Evolutionary conservation across 2,888 invertebrate species (phyloP).

Genomic region (Zonitis immaculata): DNA sequence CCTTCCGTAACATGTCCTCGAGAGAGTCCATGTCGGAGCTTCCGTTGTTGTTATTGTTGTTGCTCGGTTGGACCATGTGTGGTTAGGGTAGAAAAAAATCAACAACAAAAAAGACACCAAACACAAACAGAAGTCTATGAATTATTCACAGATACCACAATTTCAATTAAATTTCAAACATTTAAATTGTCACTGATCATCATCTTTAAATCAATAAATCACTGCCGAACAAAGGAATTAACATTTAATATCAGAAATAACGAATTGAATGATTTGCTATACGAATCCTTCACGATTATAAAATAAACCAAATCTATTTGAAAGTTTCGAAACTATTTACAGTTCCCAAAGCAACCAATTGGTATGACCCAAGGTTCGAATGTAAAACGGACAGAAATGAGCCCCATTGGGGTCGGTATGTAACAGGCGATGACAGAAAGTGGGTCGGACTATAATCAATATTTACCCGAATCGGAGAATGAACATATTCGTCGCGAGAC

Average conservation of each 20-base stretch:
- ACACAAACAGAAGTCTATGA: too few species aligned
- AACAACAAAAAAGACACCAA: background rate
- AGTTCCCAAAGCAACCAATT: background rate
- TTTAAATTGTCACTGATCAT: slow-evolving; percentile 17
- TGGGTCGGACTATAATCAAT: slow-evolving; percentile 28
- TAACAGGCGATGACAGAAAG: slow-evolving; percentile 25
- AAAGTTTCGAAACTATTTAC: background rate
- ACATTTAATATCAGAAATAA: slow-evolving; percentile 11
- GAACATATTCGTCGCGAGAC: slow-evolving; percentile 19
- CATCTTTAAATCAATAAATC: slow-evolving; percentile 9
- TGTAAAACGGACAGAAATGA: slow-evolving; percentile 10
- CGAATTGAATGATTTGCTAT: slow-evolving; percentile 6
- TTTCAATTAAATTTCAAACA: slow-evolving; percentile 5
- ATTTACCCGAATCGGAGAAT: slow-evolving; percentile 26
- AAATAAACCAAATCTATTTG: background rate
- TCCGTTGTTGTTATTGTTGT: slow-evolving; percentile 47
- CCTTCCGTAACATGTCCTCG: slow-evolving; percentile 50
- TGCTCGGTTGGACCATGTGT: slow-evolving; percentile 49
- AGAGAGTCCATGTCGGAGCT: slow-evolving; percentile 50
- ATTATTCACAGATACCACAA: too few species aligned
- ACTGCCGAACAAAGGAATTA: slow-evolving; percentile 9
- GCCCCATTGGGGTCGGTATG: slow-evolving; percentile 18
- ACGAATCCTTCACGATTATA: background rate
- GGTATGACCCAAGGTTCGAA: background rate
- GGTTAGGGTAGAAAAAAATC: slow-evolving; percentile 18